Conservation (phyloP, 2,797 vertebrate genomes). For the Anas georgica region DNA sequence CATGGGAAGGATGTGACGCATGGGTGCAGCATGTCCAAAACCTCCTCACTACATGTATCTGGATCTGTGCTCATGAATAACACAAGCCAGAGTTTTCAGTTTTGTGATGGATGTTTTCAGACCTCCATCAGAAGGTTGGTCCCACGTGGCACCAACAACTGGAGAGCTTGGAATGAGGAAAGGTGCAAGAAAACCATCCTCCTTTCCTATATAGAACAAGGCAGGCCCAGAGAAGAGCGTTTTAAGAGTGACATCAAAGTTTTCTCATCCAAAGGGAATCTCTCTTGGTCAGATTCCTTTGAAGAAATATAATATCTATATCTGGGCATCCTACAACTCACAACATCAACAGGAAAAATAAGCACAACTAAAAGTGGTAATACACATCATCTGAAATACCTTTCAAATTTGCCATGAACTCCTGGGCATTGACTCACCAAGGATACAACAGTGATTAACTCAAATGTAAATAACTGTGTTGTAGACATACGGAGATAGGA, state of each 20-base stretch:
- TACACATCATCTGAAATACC: background rate
- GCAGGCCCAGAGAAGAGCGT: background rate
- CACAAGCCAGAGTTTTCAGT: background rate
- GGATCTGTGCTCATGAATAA: background rate
- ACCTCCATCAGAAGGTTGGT: background rate
- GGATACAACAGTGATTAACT: background rate
- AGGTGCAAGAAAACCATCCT: background rate
- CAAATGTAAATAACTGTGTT: background rate
- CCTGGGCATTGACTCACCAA: background rate
- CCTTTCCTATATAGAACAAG: background rate
- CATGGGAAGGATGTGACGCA: background rate
- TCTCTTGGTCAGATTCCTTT: background rate
- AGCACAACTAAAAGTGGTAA: background rate
- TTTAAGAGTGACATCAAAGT: background rate
- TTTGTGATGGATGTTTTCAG: background rate
- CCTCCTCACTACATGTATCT: background rate
- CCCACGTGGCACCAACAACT: background rate
- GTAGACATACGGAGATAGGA: background rate
- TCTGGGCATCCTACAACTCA: background rate
- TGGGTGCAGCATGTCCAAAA: fast-evolving
- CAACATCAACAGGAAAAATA: background rate
- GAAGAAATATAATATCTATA: background rate
- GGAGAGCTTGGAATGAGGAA: constrained; percentile 2
- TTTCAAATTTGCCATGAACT: background rate
- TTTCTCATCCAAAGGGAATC: background rate